Evolutionary conservation across 2,113 vertebrate species (phyloP).

Genomic region (Grantiella picta): DNA sequence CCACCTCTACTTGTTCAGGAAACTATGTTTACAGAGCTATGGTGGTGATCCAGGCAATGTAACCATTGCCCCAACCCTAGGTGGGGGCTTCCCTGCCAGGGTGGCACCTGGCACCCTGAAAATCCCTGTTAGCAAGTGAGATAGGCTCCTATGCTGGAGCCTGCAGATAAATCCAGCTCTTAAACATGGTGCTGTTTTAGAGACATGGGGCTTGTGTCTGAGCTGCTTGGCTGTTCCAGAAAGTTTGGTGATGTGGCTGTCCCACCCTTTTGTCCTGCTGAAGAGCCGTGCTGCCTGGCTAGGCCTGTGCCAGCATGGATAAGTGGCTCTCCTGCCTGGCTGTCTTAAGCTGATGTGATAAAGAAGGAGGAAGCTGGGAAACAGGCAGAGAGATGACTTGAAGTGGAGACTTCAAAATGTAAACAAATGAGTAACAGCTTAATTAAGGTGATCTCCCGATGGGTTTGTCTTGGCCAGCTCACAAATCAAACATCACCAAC

Average conservation of each 20-base stretch:
- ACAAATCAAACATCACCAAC: not conserved
- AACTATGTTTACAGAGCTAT: not conserved
- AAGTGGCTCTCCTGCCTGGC: not conserved
- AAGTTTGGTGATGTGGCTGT: not conserved
- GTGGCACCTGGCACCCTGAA: not conserved
- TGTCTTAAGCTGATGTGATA: not conserved
- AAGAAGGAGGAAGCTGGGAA: not conserved
- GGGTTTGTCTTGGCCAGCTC: not conserved
- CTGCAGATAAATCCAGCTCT: not conserved
- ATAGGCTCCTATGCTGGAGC: not conserved
- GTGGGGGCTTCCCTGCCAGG: not conserved
- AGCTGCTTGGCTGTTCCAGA: not conserved
- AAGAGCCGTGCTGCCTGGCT: not conserved
- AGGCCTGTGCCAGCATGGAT: not conserved
- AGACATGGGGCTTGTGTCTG: not conserved
- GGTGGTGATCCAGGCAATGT: not conserved
- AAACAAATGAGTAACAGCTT: not conserved
- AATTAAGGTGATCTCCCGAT: not conserved
- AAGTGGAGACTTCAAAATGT: not conserved
- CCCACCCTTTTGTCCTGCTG: not conserved
- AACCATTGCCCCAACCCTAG: rapidly evolving
- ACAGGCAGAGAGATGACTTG: not conserved
- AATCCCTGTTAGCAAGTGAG: not conserved
- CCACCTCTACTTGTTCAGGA: not conserved
- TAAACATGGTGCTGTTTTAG: rapidly evolving